Evolutionary conservation across 2,888 invertebrate species (phyloP).

Genomic region (Tiliacea citrago): DNA sequence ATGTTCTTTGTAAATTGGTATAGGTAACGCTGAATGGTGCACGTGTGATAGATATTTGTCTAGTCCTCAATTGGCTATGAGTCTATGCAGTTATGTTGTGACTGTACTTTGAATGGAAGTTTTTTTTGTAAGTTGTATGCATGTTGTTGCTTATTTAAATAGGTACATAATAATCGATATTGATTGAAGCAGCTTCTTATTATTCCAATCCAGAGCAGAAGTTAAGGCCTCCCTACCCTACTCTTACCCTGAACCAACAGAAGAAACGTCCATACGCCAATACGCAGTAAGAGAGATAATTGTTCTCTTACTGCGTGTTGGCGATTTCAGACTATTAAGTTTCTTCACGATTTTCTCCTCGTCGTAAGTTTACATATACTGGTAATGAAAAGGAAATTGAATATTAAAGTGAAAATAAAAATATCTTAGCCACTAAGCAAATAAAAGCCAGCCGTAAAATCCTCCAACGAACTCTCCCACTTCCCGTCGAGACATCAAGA

Average conservation of each 20-base stretch:
- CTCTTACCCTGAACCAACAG: background rate
- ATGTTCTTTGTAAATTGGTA: slow-evolving; percentile 56
- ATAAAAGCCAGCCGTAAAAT: slow-evolving; percentile 47
- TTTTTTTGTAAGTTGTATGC: background rate
- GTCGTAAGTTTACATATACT: background rate
- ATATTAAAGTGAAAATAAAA: slow-evolving; percentile 27
- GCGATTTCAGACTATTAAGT: background rate
- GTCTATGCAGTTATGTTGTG: slow-evolving; percentile 22
- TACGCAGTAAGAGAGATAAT: background rate
- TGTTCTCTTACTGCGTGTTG: too few relatives aligned
- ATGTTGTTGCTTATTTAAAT: background rate
- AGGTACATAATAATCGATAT: background rate
- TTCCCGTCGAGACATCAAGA: slow-evolving; percentile 26
- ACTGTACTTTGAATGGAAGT: slow-evolving; percentile 1
- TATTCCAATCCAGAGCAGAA: background rate
- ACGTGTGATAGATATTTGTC: slow-evolving; percentile 44
- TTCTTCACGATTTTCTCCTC: background rate
- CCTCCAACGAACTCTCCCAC: background rate
- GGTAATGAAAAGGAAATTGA: slow-evolving; percentile 45
- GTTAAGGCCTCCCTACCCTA: too few relatives aligned
- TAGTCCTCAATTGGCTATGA: slow-evolving; percentile 19
- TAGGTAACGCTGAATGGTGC: slow-evolving; percentile 36
- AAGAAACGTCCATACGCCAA: background rate
- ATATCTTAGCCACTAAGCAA: slow-evolving; percentile 25
- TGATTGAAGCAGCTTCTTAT: background rate